Evolutionary conservation across 1,140 invertebrate species (phyloP).

Genomic region (Drosophila bipectinata): DNA sequence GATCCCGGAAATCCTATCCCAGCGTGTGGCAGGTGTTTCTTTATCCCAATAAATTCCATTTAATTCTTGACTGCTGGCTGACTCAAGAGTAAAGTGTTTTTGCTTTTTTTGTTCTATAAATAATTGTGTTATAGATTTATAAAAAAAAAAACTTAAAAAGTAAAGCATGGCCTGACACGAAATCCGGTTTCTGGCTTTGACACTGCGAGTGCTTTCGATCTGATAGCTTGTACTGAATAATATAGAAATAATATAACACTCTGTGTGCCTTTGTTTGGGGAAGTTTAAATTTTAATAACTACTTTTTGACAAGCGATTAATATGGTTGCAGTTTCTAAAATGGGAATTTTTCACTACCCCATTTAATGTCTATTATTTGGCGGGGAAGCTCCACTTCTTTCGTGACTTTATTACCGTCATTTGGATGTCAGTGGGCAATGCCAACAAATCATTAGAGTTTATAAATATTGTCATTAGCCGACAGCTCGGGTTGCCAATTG

Average conservation of each 20-base stretch:
- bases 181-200: conserved; percentile 61
- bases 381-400: conserved; percentile 24
- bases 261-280: neutral
- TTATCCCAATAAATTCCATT: conserved; percentile 34
- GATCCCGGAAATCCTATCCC: conserved; percentile 73
- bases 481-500: conserved; percentile 29
- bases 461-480: conserved; percentile 55
- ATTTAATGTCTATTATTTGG: neutral
- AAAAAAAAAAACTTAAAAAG: conserved; percentile 21
- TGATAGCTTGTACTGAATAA: conserved; percentile 28
- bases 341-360: neutral
- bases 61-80: conserved; percentile 17
- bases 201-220: conserved; percentile 48
- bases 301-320: neutral
- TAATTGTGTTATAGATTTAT: conserved; percentile 41
- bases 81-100: conserved; percentile 31
- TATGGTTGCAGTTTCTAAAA: neutral
- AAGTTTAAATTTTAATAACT: conserved; percentile 12
- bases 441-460: conserved; percentile 45
- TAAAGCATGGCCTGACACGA: conserved; percentile 47
- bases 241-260: conserved; percentile 22
- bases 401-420: neutral
- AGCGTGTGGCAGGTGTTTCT: conserved; percentile 48
- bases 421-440: conserved; percentile 8
- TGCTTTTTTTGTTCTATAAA: conserved; percentile 18